Evolutionary conservation across 2,113 vertebrate genomes (phyloP).

Genomic region (Ginglymostoma cirratum): DNA sequence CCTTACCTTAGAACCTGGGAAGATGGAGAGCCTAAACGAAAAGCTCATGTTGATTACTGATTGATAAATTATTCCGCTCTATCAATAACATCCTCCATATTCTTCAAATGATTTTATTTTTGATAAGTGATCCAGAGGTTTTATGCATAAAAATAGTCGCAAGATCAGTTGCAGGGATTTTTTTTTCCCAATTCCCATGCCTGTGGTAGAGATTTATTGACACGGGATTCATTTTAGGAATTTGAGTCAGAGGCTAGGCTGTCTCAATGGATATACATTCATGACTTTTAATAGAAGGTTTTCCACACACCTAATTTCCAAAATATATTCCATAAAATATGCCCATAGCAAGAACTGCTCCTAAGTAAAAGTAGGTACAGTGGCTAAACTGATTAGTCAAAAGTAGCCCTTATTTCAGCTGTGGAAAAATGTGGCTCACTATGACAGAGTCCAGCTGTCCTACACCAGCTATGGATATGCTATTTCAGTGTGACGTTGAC

Average conservation of each 20-base stretch:
- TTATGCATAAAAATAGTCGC: neutral
- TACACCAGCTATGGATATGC: neutral
- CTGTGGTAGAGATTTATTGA: neutral
- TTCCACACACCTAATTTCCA: neutral
- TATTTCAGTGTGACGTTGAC: neutral
- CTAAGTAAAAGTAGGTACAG: neutral
- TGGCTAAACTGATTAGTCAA: neutral
- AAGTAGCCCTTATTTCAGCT: too few species aligned
- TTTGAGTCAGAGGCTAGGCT: neutral
- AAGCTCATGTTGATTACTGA: neutral
- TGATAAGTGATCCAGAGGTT: neutral
- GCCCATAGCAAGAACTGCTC: neutral
- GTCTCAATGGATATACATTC: neutral
- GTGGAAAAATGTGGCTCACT: neutral
- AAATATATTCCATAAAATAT: neutral
- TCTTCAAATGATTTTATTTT: neutral
- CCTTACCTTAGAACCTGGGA: neutral
- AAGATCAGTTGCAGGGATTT: neutral
- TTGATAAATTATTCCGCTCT: neutral
- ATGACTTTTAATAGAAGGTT: neutral
- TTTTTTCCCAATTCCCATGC: neutral
- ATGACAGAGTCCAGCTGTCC: neutral
- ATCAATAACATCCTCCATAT: neutral
- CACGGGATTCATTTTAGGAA: neutral
- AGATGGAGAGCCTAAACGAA: neutral